These are phyloP conservation scores for Hartigia nigra DNA, from an alignment of 2,888 invertebrate species.

Conservation along the genomic window DNA sequence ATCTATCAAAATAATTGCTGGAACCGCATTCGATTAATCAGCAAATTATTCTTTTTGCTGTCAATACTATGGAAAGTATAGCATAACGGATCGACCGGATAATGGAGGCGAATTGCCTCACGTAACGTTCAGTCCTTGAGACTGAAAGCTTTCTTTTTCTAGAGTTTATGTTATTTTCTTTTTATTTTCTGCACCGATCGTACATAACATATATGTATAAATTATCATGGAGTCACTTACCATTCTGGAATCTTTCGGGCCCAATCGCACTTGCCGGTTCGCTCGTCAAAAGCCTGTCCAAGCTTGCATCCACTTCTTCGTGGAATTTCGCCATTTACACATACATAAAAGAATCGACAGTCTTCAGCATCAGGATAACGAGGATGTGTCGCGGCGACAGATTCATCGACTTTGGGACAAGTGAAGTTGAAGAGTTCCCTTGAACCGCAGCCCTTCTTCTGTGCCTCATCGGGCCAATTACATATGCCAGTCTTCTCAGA, in stretches of 20 bases:
- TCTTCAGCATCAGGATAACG: constrained; percentile 89
- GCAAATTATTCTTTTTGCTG: not conserved
- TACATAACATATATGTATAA: constrained; percentile 6
- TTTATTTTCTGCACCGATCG: not conserved
- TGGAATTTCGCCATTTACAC: constrained; percentile 88
- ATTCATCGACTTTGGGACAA: constrained; percentile 83
- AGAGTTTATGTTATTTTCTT: not conserved
- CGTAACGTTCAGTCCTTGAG: not conserved
- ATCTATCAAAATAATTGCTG: not conserved
- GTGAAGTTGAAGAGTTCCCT: constrained; percentile 87
- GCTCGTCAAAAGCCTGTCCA: constrained; percentile 90
- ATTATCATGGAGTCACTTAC: constrained; percentile 67
- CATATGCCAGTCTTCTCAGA: constrained; percentile 90
- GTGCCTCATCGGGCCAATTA: constrained; percentile 93
- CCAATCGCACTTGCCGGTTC: constrained; percentile 84
- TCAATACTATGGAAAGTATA: not conserved
- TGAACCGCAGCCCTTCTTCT: constrained; percentile 86
- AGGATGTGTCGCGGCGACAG: constrained; percentile 81
- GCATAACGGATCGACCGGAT: not conserved
- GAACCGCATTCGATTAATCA: not conserved
- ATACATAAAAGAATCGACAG: constrained; percentile 92
- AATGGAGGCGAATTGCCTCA: not conserved
- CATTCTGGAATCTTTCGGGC: constrained; percentile 90
- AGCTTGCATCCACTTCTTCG: constrained; percentile 88
- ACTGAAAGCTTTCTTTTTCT: not conserved